Evolutionary conservation across 2,113 vertebrate genomes (phyloP), one percentile per base, ranked within the genome.

Genomic region (Struthio camelus): DNA sequence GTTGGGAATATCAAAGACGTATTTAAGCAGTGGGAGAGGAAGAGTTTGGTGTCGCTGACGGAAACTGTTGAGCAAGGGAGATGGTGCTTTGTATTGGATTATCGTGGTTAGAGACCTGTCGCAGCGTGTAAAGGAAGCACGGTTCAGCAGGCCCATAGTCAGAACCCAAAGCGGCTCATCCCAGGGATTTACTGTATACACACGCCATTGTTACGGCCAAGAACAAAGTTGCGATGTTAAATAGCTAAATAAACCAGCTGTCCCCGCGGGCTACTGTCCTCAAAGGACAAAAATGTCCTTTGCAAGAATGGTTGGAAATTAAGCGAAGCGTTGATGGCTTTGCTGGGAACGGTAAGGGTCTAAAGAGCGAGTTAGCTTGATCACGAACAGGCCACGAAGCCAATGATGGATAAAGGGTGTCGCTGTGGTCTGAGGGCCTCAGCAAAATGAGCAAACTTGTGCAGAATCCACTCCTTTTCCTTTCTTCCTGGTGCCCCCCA

Each of bases 21-120:
- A 8, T 87, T 92, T 85, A 85, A 66, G 53, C 80, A 95, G 54
- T 78, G 79, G 75, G 80, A 91, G 84, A 69, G 81, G 70, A 91
- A 73, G 72, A 72, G 44, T 78, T 95, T 78, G 76, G 84, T 95
- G 67, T 93, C 82, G 67, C 42, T 85, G 96, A 71, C 0, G 14
- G 89, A 97, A 95, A 71, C 71, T 91, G 81, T 96, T 94, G 91
- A 95, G 95, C 85, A 93, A 95, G 89, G 72, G 58, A 46, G 70
- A 53, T 6, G 14, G 71, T 81, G 86, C 80, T 87, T 82, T 82
- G 66, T 91, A 59, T 4, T 1, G 80, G 59, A 62, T 93, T 93
- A 81, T 92, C 89, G 86, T 85, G 91, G 75, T 69, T 77, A 36
- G 87, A 90, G 84, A 79, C 94, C 89, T 95, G 91, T 95, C 18